Conservation (phyloP, 2,888 invertebrate species). For the Microctonus hyperodae region DNA sequence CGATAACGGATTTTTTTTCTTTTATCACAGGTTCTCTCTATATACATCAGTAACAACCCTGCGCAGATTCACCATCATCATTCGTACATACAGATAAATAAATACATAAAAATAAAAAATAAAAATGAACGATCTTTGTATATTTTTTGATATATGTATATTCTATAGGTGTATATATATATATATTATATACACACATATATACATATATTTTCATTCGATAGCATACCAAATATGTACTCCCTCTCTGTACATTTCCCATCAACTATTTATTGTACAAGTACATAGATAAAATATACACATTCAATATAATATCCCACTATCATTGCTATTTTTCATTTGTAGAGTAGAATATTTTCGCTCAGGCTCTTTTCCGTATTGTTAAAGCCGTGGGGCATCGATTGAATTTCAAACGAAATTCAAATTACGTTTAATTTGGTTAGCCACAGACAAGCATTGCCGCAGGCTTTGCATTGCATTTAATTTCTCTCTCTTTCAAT, state of each 20-base stretch:
- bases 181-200: too few relatives aligned
- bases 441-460: conserved; percentile 43
- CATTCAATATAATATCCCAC: too few relatives aligned
- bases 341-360: not conserved
- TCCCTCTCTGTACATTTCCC: too few relatives aligned
- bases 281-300: too few relatives aligned
- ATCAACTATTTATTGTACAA: too few relatives aligned
- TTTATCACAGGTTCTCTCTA: conserved; percentile 23
- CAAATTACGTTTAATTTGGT: conserved; percentile 60
- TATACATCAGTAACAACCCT: conserved; percentile 9
- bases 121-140: too few relatives aligned
- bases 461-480: conserved; percentile 23
- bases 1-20: conserved; percentile 25
- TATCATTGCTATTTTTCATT: conserved; percentile 10
- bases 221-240: too few relatives aligned
- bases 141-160: too few relatives aligned
- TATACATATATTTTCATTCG: too few relatives aligned
- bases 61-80: not conserved
- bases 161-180: too few relatives aligned
- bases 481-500: conserved; percentile 6
- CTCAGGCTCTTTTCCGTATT: conserved; percentile 14
- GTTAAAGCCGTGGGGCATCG: conserved; percentile 43
- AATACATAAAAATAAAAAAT: too few relatives aligned
- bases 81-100: not conserved
- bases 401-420: conserved; percentile 62